Percentiles rank a stretch among this genome's conserved stretches.
phyloP scores from a whole-genome alignment of 2,113 vertebrate species.

The human (Homo sapiens) region DNA sequence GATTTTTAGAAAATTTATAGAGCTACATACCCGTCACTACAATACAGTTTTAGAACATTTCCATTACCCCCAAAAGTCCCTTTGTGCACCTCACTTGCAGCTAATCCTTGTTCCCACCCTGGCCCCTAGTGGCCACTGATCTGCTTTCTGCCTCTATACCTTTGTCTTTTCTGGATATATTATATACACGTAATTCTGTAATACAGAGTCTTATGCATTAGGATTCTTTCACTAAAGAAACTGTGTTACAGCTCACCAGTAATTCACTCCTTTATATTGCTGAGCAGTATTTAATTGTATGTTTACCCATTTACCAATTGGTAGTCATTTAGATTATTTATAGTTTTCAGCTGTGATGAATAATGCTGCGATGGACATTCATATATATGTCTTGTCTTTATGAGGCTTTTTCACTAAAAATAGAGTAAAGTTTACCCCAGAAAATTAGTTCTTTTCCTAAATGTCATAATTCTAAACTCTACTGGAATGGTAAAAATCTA shows the following conservation, averaged over 20 bases:
- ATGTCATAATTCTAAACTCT: constrained; percentile 36
- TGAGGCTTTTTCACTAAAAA: neutral
- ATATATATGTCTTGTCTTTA: neutral
- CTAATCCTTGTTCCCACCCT: neutral
- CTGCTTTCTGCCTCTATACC: neutral
- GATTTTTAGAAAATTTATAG: neutral
- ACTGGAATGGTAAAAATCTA: neutral
- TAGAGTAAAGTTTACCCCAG: neutral
- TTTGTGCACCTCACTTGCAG: neutral
- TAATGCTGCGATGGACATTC: neutral
- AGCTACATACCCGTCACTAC: neutral
- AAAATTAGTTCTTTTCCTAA: neutral
- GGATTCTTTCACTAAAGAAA: neutral
- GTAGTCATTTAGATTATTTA: neutral
- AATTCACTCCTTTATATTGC: neutral
- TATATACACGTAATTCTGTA: neutral
- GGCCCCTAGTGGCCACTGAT: neutral
- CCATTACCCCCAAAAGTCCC: neutral
- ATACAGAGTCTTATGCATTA: neutral
- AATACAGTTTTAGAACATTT: neutral
- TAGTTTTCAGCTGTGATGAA: neutral
- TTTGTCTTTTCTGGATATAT: constrained; percentile 8
- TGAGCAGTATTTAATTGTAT: neutral
- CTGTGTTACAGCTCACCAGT: neutral
- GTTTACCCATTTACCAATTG: neutral